These are phyloP conservation scores for Pachypsylla venusta DNA, from an alignment of 1,140 invertebrate species.

Conservation along the genomic window DNA sequence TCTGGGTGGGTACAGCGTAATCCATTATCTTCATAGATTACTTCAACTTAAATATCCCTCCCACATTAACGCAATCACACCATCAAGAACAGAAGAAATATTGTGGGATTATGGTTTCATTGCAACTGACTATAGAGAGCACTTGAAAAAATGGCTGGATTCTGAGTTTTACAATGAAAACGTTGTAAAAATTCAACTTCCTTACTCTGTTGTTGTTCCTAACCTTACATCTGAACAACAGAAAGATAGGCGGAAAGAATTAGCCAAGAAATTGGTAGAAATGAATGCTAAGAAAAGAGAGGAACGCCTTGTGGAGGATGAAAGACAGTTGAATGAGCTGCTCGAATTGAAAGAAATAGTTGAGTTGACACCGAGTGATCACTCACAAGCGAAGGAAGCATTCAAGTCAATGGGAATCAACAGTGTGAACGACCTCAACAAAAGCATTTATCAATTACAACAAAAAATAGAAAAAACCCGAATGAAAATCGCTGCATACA, in stretches of 20 bases:
- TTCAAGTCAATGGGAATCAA: constrained; percentile 41
- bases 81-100: constrained; percentile 69
- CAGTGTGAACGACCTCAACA: constrained; percentile 45
- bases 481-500: constrained; percentile 56
- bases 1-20: constrained; percentile 71
- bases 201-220: constrained; percentile 42
- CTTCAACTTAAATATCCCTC: constrained; percentile 87
- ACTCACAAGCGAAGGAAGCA: constrained; percentile 32
- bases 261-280: constrained; percentile 62
- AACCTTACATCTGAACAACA: constrained; percentile 49
- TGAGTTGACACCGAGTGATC: constrained; percentile 37
- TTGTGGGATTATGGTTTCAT: constrained; percentile 64
- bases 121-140: constrained; percentile 59
- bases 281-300: constrained; percentile 73
- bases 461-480: constrained; percentile 60
- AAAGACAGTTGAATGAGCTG: constrained; percentile 67
- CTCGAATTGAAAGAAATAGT: constrained; percentile 59
- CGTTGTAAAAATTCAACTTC: constrained; percentile 71
- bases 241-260: constrained; percentile 66
- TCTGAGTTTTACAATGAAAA: constrained; percentile 67
- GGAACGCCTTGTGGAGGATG: constrained; percentile 69
- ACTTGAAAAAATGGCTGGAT: constrained; percentile 64
- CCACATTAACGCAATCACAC: constrained; percentile 71
- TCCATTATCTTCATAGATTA: constrained; percentile 71
- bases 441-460: constrained; percentile 57